These are phyloP conservation scores for Parasteatoda tepidariorum DNA, from an alignment of 1,140 invertebrate species.

Conservation along the genomic window DNA sequence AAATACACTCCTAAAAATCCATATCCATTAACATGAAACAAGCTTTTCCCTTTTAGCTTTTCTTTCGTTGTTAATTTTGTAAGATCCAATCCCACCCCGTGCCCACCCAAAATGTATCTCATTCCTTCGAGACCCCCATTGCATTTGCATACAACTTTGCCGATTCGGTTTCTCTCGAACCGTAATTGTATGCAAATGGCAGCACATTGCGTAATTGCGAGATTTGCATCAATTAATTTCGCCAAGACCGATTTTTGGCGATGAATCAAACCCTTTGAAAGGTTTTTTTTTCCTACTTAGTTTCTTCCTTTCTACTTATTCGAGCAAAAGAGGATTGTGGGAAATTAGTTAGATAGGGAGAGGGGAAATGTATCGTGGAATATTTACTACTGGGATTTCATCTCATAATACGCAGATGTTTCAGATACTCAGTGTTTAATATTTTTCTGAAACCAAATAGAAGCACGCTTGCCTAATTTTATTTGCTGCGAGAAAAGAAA, in stretches of 20 bases:
- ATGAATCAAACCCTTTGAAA: neutral
- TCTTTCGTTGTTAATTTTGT: slow-evolving; percentile 31
- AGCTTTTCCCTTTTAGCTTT: slow-evolving; percentile 11
- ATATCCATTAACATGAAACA: slow-evolving; percentile 24
- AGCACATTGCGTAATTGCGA: slow-evolving; percentile 40
- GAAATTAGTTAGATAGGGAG: too few relatives aligned
- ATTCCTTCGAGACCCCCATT: neutral
- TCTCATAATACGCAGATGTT: too few relatives aligned
- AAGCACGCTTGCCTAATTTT: too few relatives aligned
- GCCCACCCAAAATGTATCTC: neutral
- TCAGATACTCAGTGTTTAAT: too few relatives aligned
- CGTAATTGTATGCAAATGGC: slow-evolving; percentile 56
- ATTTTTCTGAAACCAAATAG: too few relatives aligned
- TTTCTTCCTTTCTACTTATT: neutral
- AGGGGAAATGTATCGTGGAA: neutral
- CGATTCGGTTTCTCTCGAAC: neutral
- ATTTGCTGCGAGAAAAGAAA: too few relatives aligned
- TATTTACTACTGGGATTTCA: neutral
- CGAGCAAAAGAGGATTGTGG: neutral
- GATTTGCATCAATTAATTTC: slow-evolving; percentile 59
- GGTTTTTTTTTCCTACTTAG: neutral
- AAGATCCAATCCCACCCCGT: neutral
- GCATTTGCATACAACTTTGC: slow-evolving; percentile 33
- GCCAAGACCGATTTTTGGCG: neutral
- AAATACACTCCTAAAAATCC: slow-evolving; percentile 35